These are phyloP conservation scores for Chlamydotis undulata DNA, from an alignment of 2,113 vertebrate genomes.

Conservation along the genomic window DNA sequence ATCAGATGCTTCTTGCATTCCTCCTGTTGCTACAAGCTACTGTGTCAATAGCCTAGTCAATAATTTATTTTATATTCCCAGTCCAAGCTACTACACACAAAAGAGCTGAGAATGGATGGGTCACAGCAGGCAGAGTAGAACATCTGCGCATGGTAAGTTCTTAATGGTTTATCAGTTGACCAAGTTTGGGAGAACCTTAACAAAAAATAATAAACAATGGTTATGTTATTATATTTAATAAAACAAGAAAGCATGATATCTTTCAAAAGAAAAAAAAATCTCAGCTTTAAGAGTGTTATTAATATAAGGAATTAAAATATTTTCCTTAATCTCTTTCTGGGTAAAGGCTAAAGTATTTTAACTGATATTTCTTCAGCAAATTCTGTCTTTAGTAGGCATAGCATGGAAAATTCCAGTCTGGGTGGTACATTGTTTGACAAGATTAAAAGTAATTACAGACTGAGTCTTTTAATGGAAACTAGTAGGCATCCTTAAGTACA, in stretches of 20 bases:
- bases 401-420: neutral
- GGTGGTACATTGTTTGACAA: neutral
- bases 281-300: neutral
- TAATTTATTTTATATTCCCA: neutral
- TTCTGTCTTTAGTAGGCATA: neutral
- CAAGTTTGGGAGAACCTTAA: neutral
- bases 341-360: neutral
- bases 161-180: neutral
- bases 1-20: neutral
- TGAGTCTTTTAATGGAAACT: neutral
- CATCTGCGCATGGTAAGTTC: neutral
- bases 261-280: neutral
- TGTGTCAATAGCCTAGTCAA: neutral
- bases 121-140: neutral
- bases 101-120: neutral
- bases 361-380: neutral
- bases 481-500: neutral
- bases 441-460: slow-evolving; percentile 2
- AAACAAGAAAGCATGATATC: neutral
- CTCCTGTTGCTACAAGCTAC: neutral
- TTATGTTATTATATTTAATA: neutral
- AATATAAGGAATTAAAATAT: neutral
- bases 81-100: neutral
- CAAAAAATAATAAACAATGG: neutral
- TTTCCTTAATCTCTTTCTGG: neutral